Evolutionary conservation across 2,113 vertebrate species (phyloP).

Genomic region (Petroica traversi): DNA sequence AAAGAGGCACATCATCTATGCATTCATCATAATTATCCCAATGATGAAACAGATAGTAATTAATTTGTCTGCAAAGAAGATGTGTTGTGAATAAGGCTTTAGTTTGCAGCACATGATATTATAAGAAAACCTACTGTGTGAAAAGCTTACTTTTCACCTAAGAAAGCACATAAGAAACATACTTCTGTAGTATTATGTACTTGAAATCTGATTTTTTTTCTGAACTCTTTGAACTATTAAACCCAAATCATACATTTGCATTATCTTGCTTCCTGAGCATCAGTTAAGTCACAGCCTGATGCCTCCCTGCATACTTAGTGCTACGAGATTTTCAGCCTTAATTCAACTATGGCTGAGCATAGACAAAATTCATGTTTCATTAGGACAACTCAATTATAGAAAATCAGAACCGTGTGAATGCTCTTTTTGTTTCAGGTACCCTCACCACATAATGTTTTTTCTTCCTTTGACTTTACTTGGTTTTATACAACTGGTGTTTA

Average conservation of each 20-base stretch:
- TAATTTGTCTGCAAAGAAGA: neutral
- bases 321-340: neutral
- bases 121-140: neutral
- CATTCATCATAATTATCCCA: neutral
- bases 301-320: neutral
- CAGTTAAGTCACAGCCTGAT: neutral
- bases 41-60: neutral
- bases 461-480: neutral
- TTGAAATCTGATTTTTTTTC: neutral
- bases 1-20: neutral
- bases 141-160: neutral
- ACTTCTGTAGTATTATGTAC: neutral
- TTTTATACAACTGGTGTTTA: neutral
- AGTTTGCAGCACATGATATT: neutral
- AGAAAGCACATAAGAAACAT: neutral
- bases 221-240: neutral
- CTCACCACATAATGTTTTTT: neutral
- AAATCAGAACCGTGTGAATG: neutral
- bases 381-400: neutral
- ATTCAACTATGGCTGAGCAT: neutral
- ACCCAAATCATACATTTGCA: rapidly evolving
- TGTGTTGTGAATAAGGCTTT: neutral
- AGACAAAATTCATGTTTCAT: neutral
- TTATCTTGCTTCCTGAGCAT: neutral
- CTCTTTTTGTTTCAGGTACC: neutral